Evolutionary conservation across 2,888 invertebrate genomes (phyloP).

Genomic region (Drosophila macrospina): DNA sequence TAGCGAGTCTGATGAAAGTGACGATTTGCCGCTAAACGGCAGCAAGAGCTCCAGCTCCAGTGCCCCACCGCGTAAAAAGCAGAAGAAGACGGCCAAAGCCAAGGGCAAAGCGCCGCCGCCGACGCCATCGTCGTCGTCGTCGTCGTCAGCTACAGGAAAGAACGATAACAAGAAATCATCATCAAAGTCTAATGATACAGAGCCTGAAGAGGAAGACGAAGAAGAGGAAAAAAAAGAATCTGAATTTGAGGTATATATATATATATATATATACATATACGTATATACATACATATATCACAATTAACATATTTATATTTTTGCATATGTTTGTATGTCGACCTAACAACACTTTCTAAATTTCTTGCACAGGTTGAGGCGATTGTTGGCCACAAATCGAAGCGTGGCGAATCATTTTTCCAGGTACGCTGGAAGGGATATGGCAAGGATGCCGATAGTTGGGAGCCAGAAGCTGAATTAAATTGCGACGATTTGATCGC

Average conservation of each 20-base stretch:
- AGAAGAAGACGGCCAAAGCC: slow-evolving; percentile 43
- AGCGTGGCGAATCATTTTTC: slow-evolving; percentile 89
- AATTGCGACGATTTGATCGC: slow-evolving; percentile 90
- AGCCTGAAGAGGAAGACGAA: slow-evolving; percentile 71
- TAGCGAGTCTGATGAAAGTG: slow-evolving; percentile 73
- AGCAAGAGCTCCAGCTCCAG: slow-evolving; percentile 75
- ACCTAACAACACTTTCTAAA: neutral
- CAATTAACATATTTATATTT: neutral
- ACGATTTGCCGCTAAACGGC: slow-evolving; percentile 75
- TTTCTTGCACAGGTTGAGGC: slow-evolving; percentile 87
- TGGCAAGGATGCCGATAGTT: slow-evolving; percentile 89
- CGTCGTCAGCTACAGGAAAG: slow-evolving; percentile 4
- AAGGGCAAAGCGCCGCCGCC: slow-evolving; percentile 24
- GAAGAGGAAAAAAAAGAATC: slow-evolving; percentile 82
- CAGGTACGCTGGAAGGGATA: slow-evolving; percentile 93
- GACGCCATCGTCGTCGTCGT: neutral
- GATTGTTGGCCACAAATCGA: slow-evolving; percentile 89
- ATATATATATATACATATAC: neutral
- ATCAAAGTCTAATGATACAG: slow-evolving; percentile 19
- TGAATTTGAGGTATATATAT: slow-evolving; percentile 74
- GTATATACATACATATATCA: neutral
- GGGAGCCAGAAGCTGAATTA: slow-evolving; percentile 91
- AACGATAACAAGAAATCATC: slow-evolving; percentile 20
- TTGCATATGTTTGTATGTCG: neutral
- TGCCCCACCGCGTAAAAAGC: slow-evolving; percentile 68